These are phyloP conservation scores for Rosalia funebris DNA, from an alignment of 2,888 invertebrate species.

Conservation along the genomic window DNA sequence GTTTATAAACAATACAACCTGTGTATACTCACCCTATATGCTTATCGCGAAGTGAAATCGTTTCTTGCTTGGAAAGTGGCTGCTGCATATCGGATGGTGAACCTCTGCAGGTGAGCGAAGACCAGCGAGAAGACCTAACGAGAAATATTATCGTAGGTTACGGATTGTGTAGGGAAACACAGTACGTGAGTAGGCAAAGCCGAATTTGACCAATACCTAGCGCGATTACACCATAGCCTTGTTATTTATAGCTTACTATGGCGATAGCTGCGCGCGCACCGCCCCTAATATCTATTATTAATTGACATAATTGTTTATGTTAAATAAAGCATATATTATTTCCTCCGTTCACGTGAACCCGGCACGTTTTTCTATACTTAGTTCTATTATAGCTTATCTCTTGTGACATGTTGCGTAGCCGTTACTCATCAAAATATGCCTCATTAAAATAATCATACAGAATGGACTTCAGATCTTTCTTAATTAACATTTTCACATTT, in stretches of 20 bases:
- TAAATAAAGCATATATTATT: not conserved
- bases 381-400: not conserved
- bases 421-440: slow-evolving; percentile 8
- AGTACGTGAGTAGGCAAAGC: slow-evolving; percentile 20
- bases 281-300: slow-evolving; percentile 9
- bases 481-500: too few species aligned
- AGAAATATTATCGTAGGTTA: slow-evolving; percentile 1
- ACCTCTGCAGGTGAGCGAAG: not conserved
- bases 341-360: slow-evolving; percentile 22
- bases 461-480: too few species aligned
- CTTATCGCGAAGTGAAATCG: slow-evolving; percentile 81
- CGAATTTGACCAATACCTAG: slow-evolving; percentile 23
- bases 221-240: slow-evolving; percentile 13
- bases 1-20: too few species aligned
- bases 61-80: slow-evolving; percentile 82
- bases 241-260: slow-evolving; percentile 32
- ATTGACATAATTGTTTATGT: slow-evolving; percentile 9
- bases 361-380: slow-evolving; percentile 14
- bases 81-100: slow-evolving; percentile 63
- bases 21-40: slow-evolving; percentile 88
- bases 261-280: slow-evolving; percentile 23
- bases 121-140: not conserved
- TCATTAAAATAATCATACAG: too few species aligned
- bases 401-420: not conserved
- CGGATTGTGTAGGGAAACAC: not conserved